Base-by-base conservation (phyloP, 2,113 vertebrate genomes). In the Colius striatus region DNA sequence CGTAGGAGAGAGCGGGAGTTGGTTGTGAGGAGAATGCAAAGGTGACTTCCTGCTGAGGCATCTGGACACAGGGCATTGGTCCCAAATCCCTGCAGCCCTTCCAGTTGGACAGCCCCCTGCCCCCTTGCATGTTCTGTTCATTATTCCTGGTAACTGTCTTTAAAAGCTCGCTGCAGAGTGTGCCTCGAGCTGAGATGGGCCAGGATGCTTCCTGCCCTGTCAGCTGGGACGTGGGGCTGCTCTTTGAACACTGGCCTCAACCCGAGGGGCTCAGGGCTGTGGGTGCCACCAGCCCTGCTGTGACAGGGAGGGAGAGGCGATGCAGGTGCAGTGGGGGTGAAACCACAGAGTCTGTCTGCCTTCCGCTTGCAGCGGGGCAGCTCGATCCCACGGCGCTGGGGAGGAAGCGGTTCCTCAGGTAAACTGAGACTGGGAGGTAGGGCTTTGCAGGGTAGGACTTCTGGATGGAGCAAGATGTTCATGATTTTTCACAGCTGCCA, bases 71-170 rank as follows among this genome's bases (percentile, higher is more conserved):
- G 41, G 32, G n/a, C 5, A 1, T n/a, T 53, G 0, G 6, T 57
- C 29, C 6, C 27, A 43, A 77, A 79, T 87, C 68, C 71, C 71
- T 92, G 50, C 19, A 54, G 54, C 38, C 63, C 71, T 95, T 89
- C 47, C 81, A 80, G 67, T 76, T 65, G 79, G 66, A 47, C 55
- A 61, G 54, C 48, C 50, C 13, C 50, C 65, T 32, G 9, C 27
- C 20, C 51, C 23, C 78, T 72, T 48, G 45, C 4, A 0, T 16
- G 26, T 63, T 57, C 27, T 5, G 6, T 48, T 75, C 20, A 5
- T 72, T 94, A 72, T 93, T 91, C 71, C 74, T 81, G 68, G 43
- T 53, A 94, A 82, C 36, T 80, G 90, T 14, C 67, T 94, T 71
- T 32, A 58, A 22, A 73, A 82, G 43, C 50, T 85, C 30, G 22